A percentile compares a stretch with the other conserved stretches of the same genome.
Conservation (phyloP, 2,888 invertebrate genomes). For the Apotomis betuletana region DNA sequence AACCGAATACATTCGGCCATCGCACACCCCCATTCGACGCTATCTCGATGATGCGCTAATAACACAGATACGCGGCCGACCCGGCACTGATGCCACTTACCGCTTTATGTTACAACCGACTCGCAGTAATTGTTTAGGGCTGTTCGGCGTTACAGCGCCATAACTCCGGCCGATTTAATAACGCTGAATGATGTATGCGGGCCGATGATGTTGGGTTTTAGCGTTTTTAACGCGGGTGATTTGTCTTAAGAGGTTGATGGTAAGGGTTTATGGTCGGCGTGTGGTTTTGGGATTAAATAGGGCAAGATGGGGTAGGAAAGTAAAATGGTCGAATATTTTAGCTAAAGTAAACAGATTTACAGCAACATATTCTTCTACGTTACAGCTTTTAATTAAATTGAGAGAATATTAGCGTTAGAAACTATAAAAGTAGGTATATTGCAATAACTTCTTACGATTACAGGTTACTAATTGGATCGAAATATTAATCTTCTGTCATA, state of each 20-base stretch:
- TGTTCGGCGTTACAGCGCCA: conserved; percentile 64
- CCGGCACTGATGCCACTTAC: conserved; percentile 60
- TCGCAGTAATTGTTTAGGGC: conserved; percentile 75
- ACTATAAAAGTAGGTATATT: no score
- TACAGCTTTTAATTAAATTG: not conserved
- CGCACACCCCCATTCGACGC: conserved; percentile 43
- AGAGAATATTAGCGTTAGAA: no score
- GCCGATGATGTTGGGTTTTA: conserved; percentile 29
- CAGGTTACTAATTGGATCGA: no score
- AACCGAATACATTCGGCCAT: conserved; percentile 6
- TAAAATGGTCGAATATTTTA: not conserved
- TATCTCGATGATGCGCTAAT: conserved; percentile 78
- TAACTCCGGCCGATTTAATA: conserved; percentile 61
- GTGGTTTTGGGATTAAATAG: not conserved
- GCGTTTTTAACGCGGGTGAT: conserved; percentile 25
- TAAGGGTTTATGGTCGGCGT: not conserved
- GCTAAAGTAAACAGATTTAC: not conserved
- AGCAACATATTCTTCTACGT: no score
- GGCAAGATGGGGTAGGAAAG: not conserved
- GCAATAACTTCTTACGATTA: no score
- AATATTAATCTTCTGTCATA: no score
- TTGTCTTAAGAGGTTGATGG: conserved; percentile 11
- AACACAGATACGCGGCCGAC: conserved; percentile 58
- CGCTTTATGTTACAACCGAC: conserved; percentile 64
- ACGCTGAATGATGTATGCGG: conserved; percentile 49